phyloP scores from a whole-genome alignment of 2,797 vertebrate genomes.

The Dipus sagitta region DNA sequence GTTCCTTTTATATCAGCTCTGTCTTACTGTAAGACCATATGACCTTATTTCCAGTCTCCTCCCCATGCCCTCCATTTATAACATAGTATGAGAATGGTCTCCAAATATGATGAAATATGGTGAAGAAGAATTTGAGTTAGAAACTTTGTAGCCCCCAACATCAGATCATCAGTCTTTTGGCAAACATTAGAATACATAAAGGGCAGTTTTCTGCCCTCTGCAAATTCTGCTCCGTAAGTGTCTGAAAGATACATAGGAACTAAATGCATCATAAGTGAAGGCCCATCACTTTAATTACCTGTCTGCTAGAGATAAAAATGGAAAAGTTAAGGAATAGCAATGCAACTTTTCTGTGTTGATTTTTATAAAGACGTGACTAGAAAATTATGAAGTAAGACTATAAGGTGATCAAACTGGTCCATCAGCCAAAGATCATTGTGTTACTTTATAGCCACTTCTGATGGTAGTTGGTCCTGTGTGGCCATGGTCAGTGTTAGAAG shows the following conservation, averaged over 20 bases:
- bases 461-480: background rate
- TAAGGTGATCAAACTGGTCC: background rate
- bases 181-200: background rate
- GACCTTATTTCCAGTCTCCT: slow-evolving; percentile 7
- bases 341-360: background rate
- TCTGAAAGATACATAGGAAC: background rate
- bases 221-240: background rate
- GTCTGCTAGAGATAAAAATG: background rate
- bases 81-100: background rate
- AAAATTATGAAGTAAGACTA: background rate
- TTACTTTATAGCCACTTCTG: background rate
- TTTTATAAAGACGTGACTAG: slow-evolving; percentile 22
- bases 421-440: background rate
- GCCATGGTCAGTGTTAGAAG: background rate
- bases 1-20: background rate
- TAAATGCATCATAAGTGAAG: background rate
- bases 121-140: background rate
- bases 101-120: background rate
- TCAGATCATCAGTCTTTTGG: background rate
- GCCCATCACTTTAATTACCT: slow-evolving; percentile 25
- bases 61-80: background rate
- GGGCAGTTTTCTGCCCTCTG: background rate
- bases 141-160: background rate
- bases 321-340: slow-evolving; percentile 23
- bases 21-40: background rate